Conservation (phyloP, 2,888 invertebrate species). For the Deilephila elpenor region DNA sequence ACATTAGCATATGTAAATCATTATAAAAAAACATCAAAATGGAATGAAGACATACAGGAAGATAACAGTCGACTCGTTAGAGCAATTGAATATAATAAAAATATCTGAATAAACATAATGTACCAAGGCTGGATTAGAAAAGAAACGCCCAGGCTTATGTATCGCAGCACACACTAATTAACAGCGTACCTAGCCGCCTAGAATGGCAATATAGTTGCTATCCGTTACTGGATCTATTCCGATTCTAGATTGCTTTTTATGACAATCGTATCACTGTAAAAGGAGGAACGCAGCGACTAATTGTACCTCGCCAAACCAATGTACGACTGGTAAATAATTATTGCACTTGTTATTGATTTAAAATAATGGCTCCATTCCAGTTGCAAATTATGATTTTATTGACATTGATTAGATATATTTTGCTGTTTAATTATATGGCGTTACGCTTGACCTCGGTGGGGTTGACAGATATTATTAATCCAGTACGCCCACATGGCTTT, state of each 20-base stretch:
- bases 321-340: conserved; percentile 55
- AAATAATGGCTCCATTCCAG: conserved; percentile 41
- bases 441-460: no score
- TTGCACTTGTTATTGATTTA: conserved; percentile 43
- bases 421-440: conserved; percentile 26
- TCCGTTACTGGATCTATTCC: conserved; percentile 27
- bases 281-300: conserved; percentile 62
- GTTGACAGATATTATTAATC: no score
- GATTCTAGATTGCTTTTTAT: conserved; percentile 56
- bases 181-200: conserved; percentile 61
- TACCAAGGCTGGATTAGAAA: conserved; percentile 67
- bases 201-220: conserved; percentile 51
- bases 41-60: conserved; percentile 40
- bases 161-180: conserved; percentile 76
- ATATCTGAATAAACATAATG: conserved; percentile 67
- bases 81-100: conserved; percentile 46
- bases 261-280: conserved; percentile 65
- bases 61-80: conserved; percentile 1
- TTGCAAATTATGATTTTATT: conserved; percentile 32
- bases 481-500: no score
- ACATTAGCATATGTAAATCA: conserved; percentile 22
- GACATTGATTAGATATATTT: conserved; percentile 33
- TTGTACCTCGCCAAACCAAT: conserved; percentile 52
- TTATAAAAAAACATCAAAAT: conserved; percentile 22
- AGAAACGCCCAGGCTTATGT: conserved; percentile 68